Conservation (phyloP, 2,888 invertebrate species). For the Camponotus fellah region DNA sequence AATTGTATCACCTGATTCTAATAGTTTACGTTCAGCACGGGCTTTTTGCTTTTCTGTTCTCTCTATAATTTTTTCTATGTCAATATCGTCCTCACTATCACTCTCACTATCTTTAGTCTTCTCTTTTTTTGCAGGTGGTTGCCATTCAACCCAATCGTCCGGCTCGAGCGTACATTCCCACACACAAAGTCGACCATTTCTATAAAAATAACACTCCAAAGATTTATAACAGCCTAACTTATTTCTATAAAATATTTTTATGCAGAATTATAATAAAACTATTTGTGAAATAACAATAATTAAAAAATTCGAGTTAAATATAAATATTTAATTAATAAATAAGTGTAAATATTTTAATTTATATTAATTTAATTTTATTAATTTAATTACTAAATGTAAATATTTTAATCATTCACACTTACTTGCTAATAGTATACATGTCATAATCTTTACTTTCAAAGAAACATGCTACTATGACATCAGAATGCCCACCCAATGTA, state of each 20-base stretch:
- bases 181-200: slow-evolving; percentile 93
- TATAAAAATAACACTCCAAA: slow-evolving; percentile 71
- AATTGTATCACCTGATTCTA: slow-evolving; percentile 52
- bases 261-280: not conserved
- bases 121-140: slow-evolving; percentile 86
- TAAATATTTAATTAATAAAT: too few relatives aligned
- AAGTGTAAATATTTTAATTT: not conserved
- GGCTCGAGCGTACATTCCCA: slow-evolving; percentile 95
- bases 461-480: slow-evolving; percentile 94
- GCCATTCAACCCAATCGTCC: slow-evolving; percentile 89
- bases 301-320: not conserved
- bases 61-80: slow-evolving; percentile 88
- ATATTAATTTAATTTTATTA: too few relatives aligned
- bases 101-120: slow-evolving; percentile 77
- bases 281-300: not conserved
- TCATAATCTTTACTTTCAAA: slow-evolving; percentile 96
- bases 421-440: slow-evolving; percentile 91
- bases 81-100: slow-evolving; percentile 89
- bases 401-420: slow-evolving; percentile 45
- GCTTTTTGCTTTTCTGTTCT: slow-evolving; percentile 86
- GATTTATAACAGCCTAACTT: slow-evolving; percentile 14
- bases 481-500: slow-evolving; percentile 94
- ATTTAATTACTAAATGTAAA: too few relatives aligned
- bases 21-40: slow-evolving; percentile 63
- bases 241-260: not conserved